These are phyloP conservation scores for Elachura formosa DNA, from an alignment of 2,113 vertebrate genomes.

Conservation along the genomic window DNA sequence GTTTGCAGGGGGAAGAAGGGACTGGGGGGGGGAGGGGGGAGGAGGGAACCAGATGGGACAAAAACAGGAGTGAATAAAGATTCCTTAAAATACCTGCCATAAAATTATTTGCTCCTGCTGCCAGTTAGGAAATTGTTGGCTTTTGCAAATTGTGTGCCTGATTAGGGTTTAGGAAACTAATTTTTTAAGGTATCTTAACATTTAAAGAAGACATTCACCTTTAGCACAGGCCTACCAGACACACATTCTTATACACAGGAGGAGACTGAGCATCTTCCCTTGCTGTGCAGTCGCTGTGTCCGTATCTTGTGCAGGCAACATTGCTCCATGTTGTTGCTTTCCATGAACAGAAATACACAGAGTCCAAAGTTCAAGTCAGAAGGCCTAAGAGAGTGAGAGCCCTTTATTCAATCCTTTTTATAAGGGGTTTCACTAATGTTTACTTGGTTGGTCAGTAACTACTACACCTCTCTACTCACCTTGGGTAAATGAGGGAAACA, in stretches of 20 bases:
- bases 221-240: neutral
- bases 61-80: neutral
- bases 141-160: neutral
- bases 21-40: too few relatives aligned
- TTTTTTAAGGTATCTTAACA: neutral
- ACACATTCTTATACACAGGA: rapidly evolving
- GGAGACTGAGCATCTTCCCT: neutral
- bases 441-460: too few relatives aligned
- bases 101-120: neutral
- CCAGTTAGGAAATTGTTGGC: neutral
- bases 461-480: too few relatives aligned
- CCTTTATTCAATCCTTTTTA: too few relatives aligned
- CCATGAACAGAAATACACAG: too few relatives aligned
- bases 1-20: neutral
- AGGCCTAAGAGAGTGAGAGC: too few relatives aligned
- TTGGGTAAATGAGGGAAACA: too few relatives aligned
- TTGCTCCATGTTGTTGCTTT: too few relatives aligned
- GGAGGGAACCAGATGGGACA: neutral
- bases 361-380: too few relatives aligned
- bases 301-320: rapidly evolving
- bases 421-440: too few relatives aligned
- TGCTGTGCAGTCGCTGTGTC: neutral
- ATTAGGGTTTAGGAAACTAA: neutral
- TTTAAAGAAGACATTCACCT: neutral
- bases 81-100: neutral